phyloP scores from a whole-genome alignment of 1,140 invertebrate genomes.

The Solen grandis region DNA sequence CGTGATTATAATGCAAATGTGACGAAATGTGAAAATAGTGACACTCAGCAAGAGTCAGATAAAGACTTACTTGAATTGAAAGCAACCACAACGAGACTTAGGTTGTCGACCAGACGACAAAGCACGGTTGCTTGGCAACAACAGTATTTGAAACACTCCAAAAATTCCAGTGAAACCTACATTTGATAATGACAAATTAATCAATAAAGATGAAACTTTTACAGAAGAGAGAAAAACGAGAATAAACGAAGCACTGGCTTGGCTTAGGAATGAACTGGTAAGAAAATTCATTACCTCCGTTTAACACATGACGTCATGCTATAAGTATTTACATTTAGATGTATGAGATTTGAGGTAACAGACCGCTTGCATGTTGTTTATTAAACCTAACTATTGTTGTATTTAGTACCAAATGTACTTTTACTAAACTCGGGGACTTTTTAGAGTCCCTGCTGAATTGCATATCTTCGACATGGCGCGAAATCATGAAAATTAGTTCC shows the following conservation, averaged over 20 bases:
- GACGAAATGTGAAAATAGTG: conserved; percentile 8
- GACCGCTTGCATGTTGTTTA: no score
- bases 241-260: conserved; percentile 67
- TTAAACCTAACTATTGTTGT: no score
- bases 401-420: no score
- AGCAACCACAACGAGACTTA: conserved; percentile 54
- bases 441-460: no score
- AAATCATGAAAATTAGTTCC: no score
- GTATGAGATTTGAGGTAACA: no score
- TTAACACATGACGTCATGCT: no score
- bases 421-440: no score
- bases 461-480: no score
- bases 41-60: conserved; percentile 55
- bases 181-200: conserved; percentile 18
- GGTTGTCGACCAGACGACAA: conserved; percentile 55
- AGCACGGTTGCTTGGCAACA: conserved; percentile 65
- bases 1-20: conserved; percentile 32
- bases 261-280: conserved; percentile 67
- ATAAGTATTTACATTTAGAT: no score
- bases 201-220: conserved; percentile 40
- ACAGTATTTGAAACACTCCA: conserved; percentile 54
- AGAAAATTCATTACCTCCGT: no score
- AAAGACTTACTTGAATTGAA: conserved; percentile 61
- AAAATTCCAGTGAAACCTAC: conserved; percentile 23
- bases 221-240: conserved; percentile 66